A percentile compares a stretch with the other conserved stretches of the same genome.
These are phyloP conservation scores for Mareca strepera DNA, from an alignment of 2,797 vertebrate genomes.

Conservation along the genomic window DNA sequence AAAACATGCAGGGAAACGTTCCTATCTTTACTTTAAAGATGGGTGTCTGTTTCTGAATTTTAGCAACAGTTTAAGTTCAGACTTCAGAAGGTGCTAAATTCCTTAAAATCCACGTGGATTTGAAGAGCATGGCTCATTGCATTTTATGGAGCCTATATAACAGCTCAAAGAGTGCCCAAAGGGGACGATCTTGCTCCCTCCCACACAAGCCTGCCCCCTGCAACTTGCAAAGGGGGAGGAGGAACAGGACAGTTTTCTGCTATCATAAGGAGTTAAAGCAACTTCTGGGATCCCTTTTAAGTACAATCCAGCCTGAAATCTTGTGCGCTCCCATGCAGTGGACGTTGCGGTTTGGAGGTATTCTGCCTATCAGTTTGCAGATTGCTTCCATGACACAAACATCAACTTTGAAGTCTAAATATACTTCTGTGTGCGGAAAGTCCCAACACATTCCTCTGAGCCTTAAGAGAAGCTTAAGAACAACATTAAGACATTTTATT, in stretches of 20 bases:
- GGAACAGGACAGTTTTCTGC: not conserved
- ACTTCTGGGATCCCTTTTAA: not conserved
- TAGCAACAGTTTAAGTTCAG: not conserved
- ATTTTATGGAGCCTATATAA: not conserved
- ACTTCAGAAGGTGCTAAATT: not conserved
- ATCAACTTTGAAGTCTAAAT: not conserved
- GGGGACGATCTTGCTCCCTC: not conserved
- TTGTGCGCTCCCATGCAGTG: not conserved
- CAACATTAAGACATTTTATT: not conserved
- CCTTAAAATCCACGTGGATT: not conserved
- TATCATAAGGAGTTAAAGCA: not conserved
- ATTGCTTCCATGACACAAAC: not conserved
- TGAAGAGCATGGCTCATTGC: not conserved
- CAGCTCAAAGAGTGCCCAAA: not conserved
- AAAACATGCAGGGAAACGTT: not conserved
- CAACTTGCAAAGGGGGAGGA: not conserved
- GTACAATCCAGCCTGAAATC: not conserved
- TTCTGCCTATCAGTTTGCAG: not conserved
- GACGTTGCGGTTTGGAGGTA: not conserved
- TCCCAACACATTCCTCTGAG: not conserved
- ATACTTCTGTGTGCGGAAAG: not conserved
- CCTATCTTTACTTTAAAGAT: not conserved
- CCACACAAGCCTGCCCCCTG: not conserved
- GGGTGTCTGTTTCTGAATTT: not conserved
- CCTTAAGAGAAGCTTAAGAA: not conserved